phyloP scores from a whole-genome alignment of 2,113 vertebrate genomes.

The Pseudorectes ferrugineus region DNA sequence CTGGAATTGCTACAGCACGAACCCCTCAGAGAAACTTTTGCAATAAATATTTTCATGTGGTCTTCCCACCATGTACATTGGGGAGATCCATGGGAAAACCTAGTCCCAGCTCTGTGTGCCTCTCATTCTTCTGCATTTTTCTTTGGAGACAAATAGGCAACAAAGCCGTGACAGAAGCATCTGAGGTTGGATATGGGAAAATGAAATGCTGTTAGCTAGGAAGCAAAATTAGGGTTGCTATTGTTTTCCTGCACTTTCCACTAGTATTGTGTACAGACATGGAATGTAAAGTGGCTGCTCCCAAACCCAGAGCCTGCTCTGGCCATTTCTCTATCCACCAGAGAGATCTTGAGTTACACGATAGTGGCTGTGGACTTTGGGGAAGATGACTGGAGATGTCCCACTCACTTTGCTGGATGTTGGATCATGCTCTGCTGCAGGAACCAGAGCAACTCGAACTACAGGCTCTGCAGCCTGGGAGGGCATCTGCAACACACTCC shows the following conservation, averaged over 20 bases:
- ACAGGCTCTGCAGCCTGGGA: background rate
- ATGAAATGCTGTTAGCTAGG: background rate
- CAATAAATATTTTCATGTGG: background rate
- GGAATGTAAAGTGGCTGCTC: background rate
- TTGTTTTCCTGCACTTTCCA: background rate
- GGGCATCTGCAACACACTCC: background rate
- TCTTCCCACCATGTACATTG: background rate
- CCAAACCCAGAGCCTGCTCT: background rate
- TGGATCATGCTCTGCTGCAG: background rate
- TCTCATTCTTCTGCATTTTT: background rate
- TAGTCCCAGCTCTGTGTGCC: background rate
- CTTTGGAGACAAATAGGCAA: background rate
- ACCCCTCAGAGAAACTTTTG: background rate
- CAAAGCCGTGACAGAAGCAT: background rate
- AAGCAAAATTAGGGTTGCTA: background rate
- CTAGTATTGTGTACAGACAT: background rate
- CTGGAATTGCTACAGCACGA: background rate
- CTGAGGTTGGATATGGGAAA: background rate
- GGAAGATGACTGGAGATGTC: background rate
- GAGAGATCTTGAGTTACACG: background rate
- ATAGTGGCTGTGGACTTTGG: background rate
- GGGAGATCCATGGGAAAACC: background rate
- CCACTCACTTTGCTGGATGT: fast-evolving
- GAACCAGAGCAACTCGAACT: fast-evolving
- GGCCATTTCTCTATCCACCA: background rate